Percentiles rank a stretch among this genome's conserved stretches.
These are phyloP conservation scores for Halocaridina rubra DNA, from an alignment of 2,888 invertebrate genomes.

Conservation along the genomic window DNA sequence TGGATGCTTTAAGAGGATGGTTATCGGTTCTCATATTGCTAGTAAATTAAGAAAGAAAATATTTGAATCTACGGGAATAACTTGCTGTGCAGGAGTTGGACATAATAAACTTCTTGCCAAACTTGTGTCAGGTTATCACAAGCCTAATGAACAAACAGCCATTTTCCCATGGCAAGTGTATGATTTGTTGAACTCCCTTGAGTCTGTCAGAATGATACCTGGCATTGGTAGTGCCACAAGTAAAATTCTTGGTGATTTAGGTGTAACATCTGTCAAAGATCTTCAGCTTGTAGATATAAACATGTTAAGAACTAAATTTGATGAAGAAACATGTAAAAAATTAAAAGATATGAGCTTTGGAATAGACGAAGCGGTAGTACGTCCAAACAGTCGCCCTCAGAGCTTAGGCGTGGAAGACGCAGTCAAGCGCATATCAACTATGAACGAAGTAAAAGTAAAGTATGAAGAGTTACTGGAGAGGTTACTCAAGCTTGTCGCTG, in stretches of 20 bases:
- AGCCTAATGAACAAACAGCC: slow-evolving; percentile 86
- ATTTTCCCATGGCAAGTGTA: slow-evolving; percentile 78
- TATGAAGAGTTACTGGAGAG: slow-evolving; percentile 78
- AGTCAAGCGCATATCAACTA: slow-evolving; percentile 77
- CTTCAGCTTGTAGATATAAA: slow-evolving; percentile 68
- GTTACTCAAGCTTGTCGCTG: slow-evolving; percentile 78
- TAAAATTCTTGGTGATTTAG: slow-evolving; percentile 76
- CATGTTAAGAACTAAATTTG: slow-evolving; percentile 70
- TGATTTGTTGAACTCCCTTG: slow-evolving; percentile 76
- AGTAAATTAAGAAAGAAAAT: slow-evolving; percentile 80
- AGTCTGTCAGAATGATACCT: slow-evolving; percentile 76
- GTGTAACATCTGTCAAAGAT: slow-evolving; percentile 77
- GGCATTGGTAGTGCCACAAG: slow-evolving; percentile 82
- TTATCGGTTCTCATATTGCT: slow-evolving; percentile 80
- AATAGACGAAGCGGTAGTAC: slow-evolving; percentile 79
- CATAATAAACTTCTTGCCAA: slow-evolving; percentile 88
- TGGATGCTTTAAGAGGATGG: slow-evolving; percentile 79
- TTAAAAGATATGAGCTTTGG: slow-evolving; percentile 80
- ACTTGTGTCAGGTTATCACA: slow-evolving; percentile 75
- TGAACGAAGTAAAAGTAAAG: slow-evolving; percentile 80
- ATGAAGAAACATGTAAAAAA: slow-evolving; percentile 75
- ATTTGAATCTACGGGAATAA: slow-evolving; percentile 77
- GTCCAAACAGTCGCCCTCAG: slow-evolving; percentile 81
- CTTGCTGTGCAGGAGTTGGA: slow-evolving; percentile 84
- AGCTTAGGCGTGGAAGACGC: slow-evolving; percentile 85